Evolutionary conservation across 2,113 vertebrate species (phyloP), one percentile per base, ranked within the genome.

Genomic region (Macrotis lagotis): DNA sequence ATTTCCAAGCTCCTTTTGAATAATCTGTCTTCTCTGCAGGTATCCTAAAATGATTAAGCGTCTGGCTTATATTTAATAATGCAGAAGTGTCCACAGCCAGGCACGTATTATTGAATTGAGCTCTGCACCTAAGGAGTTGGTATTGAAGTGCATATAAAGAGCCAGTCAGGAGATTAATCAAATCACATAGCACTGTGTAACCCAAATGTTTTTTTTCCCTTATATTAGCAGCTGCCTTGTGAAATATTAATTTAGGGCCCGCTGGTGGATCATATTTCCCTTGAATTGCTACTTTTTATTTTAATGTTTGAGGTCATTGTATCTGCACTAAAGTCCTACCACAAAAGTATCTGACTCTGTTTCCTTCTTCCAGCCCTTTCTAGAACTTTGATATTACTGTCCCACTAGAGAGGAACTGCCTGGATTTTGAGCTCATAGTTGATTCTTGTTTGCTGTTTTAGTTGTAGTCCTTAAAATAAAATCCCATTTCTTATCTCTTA

Each of bases 211-310:
- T 3, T 1, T 37, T 91, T 55, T 50, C 8, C 1, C n/a, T 51
- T 51, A 88, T 91, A 0, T 48, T 12, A 89, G 90, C 11, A 55
- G 51, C 24, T 48, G 22, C 49, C 48, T n/a, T 0, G 0, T 90
- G 91, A 93, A 97, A 90, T 88, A 88, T n/a, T 5, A 4, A 93
- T 44, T 52, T 8, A 14, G 91, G 8, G 0, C 88, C 0, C 0
- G 11, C 2, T 0, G 0, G 52, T 0, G 47, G 0, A 49, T 0
- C 0, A 8, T 4, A 0, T 11, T 44, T 14, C 24, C 91, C 14
- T 2, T 3, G 52, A 50, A 0, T 83, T 92, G 91, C 53, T 93
- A 53, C 94, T 83, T 91, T 52, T 2, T 66, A 88, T 83, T 50
- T 90, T 28, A 90, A 14, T 0, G 0, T 55, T 49, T 1, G 16